Conservation (phyloP, 2,113 vertebrate species). For the Rhynchomys soricoides region DNA sequence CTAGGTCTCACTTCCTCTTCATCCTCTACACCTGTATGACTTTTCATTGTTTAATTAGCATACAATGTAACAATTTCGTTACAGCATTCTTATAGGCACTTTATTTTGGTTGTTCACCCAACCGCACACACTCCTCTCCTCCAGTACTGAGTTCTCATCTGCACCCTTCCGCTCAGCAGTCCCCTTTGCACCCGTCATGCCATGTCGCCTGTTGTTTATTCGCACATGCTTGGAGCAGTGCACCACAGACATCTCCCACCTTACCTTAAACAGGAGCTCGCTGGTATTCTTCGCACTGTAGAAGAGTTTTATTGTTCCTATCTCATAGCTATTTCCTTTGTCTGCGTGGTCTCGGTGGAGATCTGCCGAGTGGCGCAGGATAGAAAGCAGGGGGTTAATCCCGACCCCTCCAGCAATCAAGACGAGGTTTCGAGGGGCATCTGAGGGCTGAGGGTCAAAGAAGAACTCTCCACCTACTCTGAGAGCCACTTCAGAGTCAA, state of each 20-base stretch:
- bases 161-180: no score
- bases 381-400: slow-evolving; percentile 92
- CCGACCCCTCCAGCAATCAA: slow-evolving; percentile 96
- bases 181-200: neutral
- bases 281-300: slow-evolving; percentile 93
- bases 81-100: neutral
- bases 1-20: neutral
- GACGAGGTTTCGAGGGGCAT: slow-evolving; percentile 91
- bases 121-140: neutral
- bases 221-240: neutral
- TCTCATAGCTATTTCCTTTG: slow-evolving; percentile 81
- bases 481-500: slow-evolving; percentile 92
- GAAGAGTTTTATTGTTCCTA: slow-evolving; percentile 89
- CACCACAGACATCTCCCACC: neutral
- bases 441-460: slow-evolving; percentile 93
- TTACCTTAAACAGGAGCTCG: slow-evolving; percentile 96
- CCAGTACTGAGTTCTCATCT: neutral
- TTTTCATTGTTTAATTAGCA: neutral
- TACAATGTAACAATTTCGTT: neutral
- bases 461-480: slow-evolving; percentile 94
- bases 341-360: slow-evolving; percentile 84
- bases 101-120: neutral
- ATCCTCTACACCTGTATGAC: neutral
- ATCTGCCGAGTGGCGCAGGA: slow-evolving; percentile 92
- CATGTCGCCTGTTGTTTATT: neutral